These are phyloP conservation scores for Sturnira hondurensis DNA, from an alignment of 2,113 vertebrate species.

Conservation along the genomic window DNA sequence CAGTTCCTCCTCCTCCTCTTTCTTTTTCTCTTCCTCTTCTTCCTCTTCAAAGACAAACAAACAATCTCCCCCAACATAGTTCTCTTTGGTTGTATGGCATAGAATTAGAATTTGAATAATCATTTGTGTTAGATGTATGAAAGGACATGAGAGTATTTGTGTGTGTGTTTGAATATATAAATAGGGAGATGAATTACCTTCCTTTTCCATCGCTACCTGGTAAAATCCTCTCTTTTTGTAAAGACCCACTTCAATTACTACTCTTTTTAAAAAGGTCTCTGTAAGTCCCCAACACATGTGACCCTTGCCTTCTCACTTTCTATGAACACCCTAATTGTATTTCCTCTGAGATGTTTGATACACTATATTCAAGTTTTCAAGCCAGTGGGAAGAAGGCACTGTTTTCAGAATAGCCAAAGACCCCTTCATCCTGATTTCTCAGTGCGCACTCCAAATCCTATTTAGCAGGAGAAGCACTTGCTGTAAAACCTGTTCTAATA, in stretches of 20 bases:
- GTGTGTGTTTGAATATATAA: background rate
- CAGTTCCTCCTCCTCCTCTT: background rate
- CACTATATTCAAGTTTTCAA: background rate
- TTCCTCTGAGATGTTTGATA: background rate
- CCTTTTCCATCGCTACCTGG: background rate
- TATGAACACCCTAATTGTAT: background rate
- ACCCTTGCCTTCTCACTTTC: background rate
- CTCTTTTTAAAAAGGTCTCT: background rate
- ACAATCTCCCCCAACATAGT: background rate
- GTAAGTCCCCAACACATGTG: background rate
- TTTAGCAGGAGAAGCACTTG: background rate
- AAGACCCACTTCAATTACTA: background rate
- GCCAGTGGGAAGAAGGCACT: background rate
- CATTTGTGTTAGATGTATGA: background rate
- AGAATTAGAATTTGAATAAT: background rate
- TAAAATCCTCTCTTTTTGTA: background rate
- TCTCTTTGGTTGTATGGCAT: background rate
- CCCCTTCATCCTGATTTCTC: background rate
- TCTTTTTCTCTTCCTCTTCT: background rate
- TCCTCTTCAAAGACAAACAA: background rate
- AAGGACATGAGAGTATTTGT: background rate
- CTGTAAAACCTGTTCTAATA: background rate
- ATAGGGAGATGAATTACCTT: background rate
- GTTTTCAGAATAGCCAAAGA: constrained; percentile 11
- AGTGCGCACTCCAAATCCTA: background rate